Evolutionary conservation across 64 coral and sea anemone species (phyloP), one percentile per base, ranked within the genome.

Genomic region (Stichodactyla mertensii): DNA sequence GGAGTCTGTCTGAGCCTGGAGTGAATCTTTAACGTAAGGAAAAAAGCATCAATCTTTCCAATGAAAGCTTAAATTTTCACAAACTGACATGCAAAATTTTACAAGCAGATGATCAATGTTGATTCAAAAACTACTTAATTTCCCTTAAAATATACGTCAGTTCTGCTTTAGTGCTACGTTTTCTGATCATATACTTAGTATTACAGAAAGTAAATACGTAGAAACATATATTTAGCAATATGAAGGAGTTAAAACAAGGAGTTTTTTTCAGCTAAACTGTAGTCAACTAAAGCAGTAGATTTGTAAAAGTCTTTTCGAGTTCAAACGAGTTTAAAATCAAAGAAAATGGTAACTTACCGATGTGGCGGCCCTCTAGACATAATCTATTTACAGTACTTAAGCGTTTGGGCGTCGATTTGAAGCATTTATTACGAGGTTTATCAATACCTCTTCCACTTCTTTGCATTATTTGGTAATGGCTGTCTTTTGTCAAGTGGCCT

Each of bases 331-430:
- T 82, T 57, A 55, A 28, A 1, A 57, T 57, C 14, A 51, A 27
- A n/a, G 22, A 54, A 55, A 24, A 55, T 15, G 61, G 10, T 8
- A 36, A 86, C 90, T 92, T 66, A 92, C 90, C 90, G 77, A 69
- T 92, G 90, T 70, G 90, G 79, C 55, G 85, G 86, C 64, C 90
- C 90, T 79, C 85, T 92, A 83, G 90, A 92, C 90, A 92, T 92
- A 55, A 51, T 92, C 84, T 91, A 92, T 61, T 81, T 27, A 52
- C 61, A 55, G 15, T 58, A 61, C 6, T 55, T 51, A 85, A 85
- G 83, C 27, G 27, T 85, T 23, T 58, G 56, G 6, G 11, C 60
- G 24, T 61, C 83, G 54, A 28, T 82, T 82, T 26, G 51, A 57
- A 36, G 19, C 80, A 82, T 82, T 82, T 82, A 82, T 55, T 54